These are phyloP conservation scores for Drosophila anomalata DNA, from an alignment of 2,888 invertebrate genomes.

Conservation along the genomic window DNA sequence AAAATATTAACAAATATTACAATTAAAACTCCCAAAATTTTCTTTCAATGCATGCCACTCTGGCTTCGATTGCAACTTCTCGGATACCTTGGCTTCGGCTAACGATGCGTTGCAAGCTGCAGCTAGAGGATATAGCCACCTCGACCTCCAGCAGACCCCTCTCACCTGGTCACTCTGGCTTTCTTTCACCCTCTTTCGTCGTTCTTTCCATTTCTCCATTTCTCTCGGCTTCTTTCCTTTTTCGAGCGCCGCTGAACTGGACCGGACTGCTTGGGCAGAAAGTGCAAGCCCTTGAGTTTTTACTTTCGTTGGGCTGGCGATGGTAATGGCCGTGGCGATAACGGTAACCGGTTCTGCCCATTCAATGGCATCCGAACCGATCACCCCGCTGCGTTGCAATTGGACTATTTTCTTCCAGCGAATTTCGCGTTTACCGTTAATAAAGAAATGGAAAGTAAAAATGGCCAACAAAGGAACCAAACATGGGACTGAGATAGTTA, in stretches of 20 bases:
- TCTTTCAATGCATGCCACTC: slow-evolving; percentile 55
- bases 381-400: slow-evolving; percentile 50
- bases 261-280: slow-evolving; percentile 66
- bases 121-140: slow-evolving; percentile 39
- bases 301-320: slow-evolving; percentile 80
- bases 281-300: slow-evolving; percentile 84
- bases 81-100: slow-evolving; percentile 46
- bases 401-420: slow-evolving; percentile 37
- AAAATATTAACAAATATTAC: background rate
- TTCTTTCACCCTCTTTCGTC: slow-evolving; percentile 35
- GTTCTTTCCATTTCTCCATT: slow-evolving; percentile 17
- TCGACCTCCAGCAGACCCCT: slow-evolving; percentile 1
- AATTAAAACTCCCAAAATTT: background rate
- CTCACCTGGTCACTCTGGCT: slow-evolving; percentile 19
- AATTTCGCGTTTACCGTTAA: slow-evolving; percentile 75
- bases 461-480: slow-evolving; percentile 24
- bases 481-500: background rate
- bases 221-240: slow-evolving; percentile 7
- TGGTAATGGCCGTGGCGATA: slow-evolving; percentile 17
- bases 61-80: slow-evolving; percentile 9
- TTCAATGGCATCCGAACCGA: slow-evolving; percentile 24
- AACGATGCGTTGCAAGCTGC: slow-evolving; percentile 74
- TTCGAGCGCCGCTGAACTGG: slow-evolving; percentile 27
- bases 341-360: slow-evolving; percentile 48
- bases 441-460: slow-evolving; percentile 74